Evolutionary conservation across 2,797 vertebrate genomes (phyloP).

Genomic region (Malacoctenus gilli): DNA sequence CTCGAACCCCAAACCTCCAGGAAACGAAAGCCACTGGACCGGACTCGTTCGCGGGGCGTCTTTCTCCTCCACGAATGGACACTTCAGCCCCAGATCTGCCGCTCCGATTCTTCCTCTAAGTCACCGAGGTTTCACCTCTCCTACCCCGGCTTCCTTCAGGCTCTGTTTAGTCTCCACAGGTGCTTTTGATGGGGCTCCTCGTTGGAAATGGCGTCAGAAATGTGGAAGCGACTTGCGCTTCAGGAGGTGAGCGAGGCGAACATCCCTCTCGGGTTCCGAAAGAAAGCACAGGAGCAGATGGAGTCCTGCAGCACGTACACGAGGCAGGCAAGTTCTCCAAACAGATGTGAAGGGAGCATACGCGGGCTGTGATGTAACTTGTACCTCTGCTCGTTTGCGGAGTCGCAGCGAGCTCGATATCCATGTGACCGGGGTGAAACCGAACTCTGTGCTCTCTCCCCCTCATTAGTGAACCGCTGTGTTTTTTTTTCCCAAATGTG

Average conservation of each 20-base stretch:
- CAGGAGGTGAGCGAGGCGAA: constrained; percentile 12
- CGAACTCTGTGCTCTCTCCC: too few relatives aligned
- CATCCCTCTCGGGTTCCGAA: constrained; percentile 26
- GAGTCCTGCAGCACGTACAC: constrained; percentile 10
- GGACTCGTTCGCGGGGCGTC: constrained; percentile 5
- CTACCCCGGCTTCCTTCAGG: constrained; percentile 8
- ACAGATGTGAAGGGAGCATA: constrained; percentile 23
- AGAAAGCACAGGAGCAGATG: constrained; percentile 28
- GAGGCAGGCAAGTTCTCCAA: constrained; percentile 17
- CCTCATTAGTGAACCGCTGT: too few relatives aligned
- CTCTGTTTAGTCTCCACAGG: constrained; percentile 25
- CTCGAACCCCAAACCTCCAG: constrained; percentile 1
- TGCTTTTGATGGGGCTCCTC: constrained; percentile 24
- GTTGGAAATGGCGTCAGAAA: too few relatives aligned
- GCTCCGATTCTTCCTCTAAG: constrained; percentile 5
- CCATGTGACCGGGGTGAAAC: constrained; percentile 4
- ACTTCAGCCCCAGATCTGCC: constrained; percentile 18
- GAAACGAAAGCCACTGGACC: constrained; percentile 17
- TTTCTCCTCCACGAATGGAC: constrained; percentile 21
- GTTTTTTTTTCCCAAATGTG: too few relatives aligned
- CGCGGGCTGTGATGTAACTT: constrained; percentile 5
- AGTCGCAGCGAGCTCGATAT: background rate
- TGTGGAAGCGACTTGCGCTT: constrained; percentile 8
- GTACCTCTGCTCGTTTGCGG: background rate
- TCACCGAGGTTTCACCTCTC: constrained; percentile 1